These are phyloP conservation scores for Athalia circularis DNA, from an alignment of 2,888 invertebrate species.

Conservation along the genomic window DNA sequence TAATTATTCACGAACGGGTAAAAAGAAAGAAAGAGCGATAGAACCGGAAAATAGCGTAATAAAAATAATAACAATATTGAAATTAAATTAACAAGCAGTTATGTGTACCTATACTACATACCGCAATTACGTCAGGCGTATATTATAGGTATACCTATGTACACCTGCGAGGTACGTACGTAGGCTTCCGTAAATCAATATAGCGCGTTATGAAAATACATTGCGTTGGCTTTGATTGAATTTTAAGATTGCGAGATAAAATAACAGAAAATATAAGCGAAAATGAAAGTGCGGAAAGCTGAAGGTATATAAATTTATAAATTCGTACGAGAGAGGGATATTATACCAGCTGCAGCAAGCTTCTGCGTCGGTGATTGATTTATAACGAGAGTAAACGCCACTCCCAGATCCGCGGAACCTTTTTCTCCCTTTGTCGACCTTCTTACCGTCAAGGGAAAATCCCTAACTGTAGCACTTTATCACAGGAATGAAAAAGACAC, in stretches of 20 bases:
- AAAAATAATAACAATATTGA: no score
- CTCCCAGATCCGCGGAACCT: neutral
- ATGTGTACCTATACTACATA: no score
- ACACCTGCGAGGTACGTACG: no score
- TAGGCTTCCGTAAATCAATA: no score
- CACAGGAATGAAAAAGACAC: neutral
- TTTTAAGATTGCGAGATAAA: no score
- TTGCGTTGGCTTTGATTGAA: no score
- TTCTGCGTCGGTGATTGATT: constrained; percentile 23
- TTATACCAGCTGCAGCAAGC: neutral
- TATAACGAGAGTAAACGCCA: constrained; percentile 34
- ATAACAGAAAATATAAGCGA: neutral
- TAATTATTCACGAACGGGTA: neutral
- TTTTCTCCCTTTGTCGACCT: neutral
- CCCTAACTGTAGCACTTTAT: constrained; percentile 4
- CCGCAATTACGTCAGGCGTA: no score
- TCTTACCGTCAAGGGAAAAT: neutral
- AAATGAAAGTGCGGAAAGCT: neutral
- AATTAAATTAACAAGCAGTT: no score
- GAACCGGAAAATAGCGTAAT: neutral
- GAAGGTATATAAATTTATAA: constrained; percentile 2
- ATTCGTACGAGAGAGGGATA: neutral
- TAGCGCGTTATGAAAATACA: no score
- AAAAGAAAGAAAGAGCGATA: neutral
- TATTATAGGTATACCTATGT: no score